A percentile compares a stretch with the other conserved stretches of the same genome.
phyloP scores from a whole-genome alignment of 2,113 vertebrate genomes.

The Phainopepla nitens region DNA sequence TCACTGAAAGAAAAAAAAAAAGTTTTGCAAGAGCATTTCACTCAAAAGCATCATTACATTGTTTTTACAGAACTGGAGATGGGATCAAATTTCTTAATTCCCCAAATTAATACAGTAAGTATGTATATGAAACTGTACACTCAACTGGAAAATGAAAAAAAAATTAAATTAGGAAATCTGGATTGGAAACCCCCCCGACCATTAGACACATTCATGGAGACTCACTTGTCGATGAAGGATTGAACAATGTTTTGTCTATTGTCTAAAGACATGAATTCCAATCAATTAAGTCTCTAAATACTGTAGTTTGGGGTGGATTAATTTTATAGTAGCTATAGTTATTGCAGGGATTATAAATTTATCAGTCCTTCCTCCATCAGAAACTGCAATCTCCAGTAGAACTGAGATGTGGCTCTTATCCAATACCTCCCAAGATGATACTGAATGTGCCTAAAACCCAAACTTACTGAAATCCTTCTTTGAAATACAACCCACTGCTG shows the following conservation, averaged over 20 bases:
- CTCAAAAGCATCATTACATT: not conserved
- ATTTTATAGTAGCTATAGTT: not conserved
- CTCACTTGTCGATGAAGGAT: not conserved
- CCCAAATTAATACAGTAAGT: not conserved
- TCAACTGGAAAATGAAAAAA: not conserved
- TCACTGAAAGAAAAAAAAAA: not conserved
- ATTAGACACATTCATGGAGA: not conserved
- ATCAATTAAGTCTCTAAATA: not conserved
- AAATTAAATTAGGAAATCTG: not conserved
- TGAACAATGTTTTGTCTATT: not conserved
- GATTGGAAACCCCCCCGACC: not conserved
- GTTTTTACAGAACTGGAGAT: not conserved
- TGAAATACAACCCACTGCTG: not conserved
- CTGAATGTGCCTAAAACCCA: not conserved
- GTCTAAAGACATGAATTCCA: not conserved
- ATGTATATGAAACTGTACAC: not conserved
- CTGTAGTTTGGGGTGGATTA: not conserved
- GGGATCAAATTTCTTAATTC: not conserved
- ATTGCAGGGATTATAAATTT: not conserved
- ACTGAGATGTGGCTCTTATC: not conserved
- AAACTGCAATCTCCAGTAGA: not conserved
- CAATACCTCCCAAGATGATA: conserved; percentile 9
- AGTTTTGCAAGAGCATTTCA: not conserved
- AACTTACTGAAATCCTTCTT: not conserved
- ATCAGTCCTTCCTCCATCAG: not conserved